These are phyloP conservation scores for Pao palembangensis DNA, from an alignment of 2,113 vertebrate species.

Conservation along the genomic window DNA sequence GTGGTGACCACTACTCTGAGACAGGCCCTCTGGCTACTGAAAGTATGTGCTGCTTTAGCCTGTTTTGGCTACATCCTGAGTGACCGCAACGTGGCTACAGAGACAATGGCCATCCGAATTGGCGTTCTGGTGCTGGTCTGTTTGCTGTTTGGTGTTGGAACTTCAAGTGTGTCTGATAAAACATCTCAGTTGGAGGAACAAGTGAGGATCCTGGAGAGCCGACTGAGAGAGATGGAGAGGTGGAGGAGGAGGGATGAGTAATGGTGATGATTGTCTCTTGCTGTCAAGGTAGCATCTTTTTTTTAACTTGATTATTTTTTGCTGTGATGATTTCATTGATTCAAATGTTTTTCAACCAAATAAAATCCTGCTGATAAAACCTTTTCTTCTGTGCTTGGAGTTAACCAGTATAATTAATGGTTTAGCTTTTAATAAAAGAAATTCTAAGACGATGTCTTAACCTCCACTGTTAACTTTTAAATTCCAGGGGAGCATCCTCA, in stretches of 20 bases:
- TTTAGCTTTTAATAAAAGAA: too few species aligned
- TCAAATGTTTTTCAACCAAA: too few species aligned
- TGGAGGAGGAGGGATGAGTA: conserved; percentile 51
- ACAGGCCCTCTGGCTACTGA: conserved; percentile 62
- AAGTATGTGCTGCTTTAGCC: conserved; percentile 40
- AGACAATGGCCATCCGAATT: conserved; percentile 57
- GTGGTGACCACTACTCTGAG: conserved; percentile 56
- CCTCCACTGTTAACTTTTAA: too few species aligned
- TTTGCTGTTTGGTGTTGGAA: conserved; percentile 57
- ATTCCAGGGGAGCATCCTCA: too few species aligned
- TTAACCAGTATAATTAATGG: too few species aligned
- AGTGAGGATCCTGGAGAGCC: conserved; percentile 58
- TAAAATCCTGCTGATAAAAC: too few species aligned
- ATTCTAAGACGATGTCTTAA: too few species aligned
- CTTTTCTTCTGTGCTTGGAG: too few species aligned
- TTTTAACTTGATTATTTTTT: too few species aligned
- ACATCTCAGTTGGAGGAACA: conserved; percentile 54
- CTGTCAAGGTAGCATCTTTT: neutral
- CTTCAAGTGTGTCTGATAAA: neutral
- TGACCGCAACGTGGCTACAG: conserved; percentile 46
- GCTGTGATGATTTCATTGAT: too few species aligned
- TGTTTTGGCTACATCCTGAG: conserved; percentile 64
- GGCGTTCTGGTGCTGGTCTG: conserved; percentile 55
- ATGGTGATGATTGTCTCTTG: neutral
- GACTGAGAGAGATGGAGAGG: conserved; percentile 61